These are phyloP conservation scores for Porites divaricata DNA, from an alignment of 92 coral and sea anemone genomes.

Conservation along the genomic window DNA sequence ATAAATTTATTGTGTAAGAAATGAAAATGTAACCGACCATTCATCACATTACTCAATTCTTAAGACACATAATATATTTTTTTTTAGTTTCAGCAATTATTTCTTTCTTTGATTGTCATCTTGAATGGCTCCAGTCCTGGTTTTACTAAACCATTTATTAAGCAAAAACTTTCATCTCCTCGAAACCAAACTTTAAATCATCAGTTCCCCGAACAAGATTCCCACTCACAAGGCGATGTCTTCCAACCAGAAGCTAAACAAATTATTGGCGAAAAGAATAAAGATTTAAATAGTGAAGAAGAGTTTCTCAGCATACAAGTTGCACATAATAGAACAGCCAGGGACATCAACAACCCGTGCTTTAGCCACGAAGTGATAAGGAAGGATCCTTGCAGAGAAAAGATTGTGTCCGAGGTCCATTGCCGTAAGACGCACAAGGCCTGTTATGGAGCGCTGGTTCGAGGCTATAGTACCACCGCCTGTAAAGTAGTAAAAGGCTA, in stretches of 20 bases:
- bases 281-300: not conserved
- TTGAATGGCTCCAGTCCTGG: not conserved
- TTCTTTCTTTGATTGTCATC: not conserved
- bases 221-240: not conserved
- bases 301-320: not conserved
- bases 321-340: slow-evolving; percentile 27
- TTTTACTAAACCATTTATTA: not conserved
- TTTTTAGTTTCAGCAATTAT: not conserved
- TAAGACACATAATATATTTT: not conserved
- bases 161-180: not conserved
- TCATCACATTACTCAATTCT: too few species aligned
- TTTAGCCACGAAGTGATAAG: not conserved
- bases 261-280: not conserved
- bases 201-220: not conserved
- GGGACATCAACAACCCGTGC: not conserved
- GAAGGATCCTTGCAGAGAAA: not conserved
- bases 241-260: not conserved
- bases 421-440: not conserved
- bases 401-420: not conserved
- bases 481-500: slow-evolving; percentile 8
- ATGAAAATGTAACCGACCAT: too few species aligned
- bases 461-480: not conserved
- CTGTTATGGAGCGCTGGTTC: not conserved
- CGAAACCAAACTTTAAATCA: not conserved
- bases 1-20: too few species aligned